Evolutionary conservation across 2,888 invertebrate genomes (phyloP).

Genomic region (Clitarchus hookeri): DNA sequence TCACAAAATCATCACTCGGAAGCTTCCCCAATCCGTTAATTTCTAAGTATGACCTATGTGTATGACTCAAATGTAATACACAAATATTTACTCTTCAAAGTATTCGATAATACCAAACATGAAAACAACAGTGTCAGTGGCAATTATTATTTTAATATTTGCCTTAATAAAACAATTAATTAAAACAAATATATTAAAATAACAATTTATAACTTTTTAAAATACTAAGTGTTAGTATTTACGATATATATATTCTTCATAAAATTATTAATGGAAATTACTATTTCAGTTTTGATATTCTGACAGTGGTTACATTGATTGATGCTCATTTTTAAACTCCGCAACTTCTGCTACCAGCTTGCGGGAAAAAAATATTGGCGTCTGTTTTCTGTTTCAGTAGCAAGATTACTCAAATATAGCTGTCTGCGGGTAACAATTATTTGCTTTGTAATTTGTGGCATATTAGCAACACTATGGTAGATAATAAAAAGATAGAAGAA

Average conservation of each 20-base stretch:
- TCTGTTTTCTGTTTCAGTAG: neutral
- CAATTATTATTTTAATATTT: neutral
- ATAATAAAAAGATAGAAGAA: slow-evolving; percentile 70
- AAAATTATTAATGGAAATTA: neutral
- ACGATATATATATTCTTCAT: neutral
- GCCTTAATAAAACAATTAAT: neutral
- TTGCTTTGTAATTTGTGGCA: too few relatives aligned
- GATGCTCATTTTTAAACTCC: neutral
- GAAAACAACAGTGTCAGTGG: neutral
- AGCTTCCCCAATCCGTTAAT: too few relatives aligned
- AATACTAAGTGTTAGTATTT: neutral
- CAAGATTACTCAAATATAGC: too few relatives aligned
- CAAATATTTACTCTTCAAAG: neutral
- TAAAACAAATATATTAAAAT: too few relatives aligned
- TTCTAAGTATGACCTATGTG: too few relatives aligned
- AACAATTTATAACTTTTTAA: too few relatives aligned
- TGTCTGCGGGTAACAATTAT: too few relatives aligned
- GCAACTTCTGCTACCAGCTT: neutral
- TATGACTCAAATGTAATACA: neutral
- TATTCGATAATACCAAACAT: neutral
- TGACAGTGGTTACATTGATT: neutral
- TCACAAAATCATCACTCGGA: neutral
- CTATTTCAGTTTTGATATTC: neutral
- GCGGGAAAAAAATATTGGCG: neutral
- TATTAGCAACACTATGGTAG: slow-evolving; percentile 53